Percentiles rank a stretch among this genome's conserved stretches.
Conservation (phyloP, 2,113 vertebrate genomes). For the Tylochromis polylepis region DNA sequence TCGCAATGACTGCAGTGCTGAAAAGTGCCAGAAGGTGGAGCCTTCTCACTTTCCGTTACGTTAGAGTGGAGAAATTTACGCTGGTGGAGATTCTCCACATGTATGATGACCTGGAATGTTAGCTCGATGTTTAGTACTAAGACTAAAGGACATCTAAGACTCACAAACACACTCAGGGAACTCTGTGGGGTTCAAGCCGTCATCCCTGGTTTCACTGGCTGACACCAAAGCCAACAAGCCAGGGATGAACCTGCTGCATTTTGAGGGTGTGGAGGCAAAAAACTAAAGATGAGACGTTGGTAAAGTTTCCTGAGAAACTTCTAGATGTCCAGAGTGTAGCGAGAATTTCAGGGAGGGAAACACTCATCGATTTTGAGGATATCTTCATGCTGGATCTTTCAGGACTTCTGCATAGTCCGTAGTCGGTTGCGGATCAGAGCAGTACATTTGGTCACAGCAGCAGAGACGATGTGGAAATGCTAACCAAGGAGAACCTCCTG, state of each 20-base stretch:
- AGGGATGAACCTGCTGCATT: constrained; percentile 96
- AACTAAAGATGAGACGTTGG: neutral
- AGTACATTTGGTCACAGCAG: constrained; percentile 83
- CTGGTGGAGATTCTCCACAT: neutral
- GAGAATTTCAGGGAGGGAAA: constrained; percentile 69
- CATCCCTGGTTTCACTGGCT: constrained; percentile 89
- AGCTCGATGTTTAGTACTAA: neutral
- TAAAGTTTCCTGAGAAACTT: neutral
- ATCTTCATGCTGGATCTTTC: constrained; percentile 95
- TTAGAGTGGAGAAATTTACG: neutral
- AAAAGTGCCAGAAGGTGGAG: neutral
- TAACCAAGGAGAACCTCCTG: constrained; percentile 81
- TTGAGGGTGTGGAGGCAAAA: constrained; percentile 88
- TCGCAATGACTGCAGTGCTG: neutral
- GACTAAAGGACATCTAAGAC: neutral
- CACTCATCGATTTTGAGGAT: constrained; percentile 91
- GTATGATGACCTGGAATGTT: neutral
- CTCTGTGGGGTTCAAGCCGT: constrained; percentile 93
- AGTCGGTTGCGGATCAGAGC: constrained; percentile 73
- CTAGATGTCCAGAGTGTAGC: neutral
- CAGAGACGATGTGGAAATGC: constrained; percentile 87
- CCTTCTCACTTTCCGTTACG: accelerated
- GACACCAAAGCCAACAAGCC: constrained; percentile 97
- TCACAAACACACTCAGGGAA: constrained; percentile 73
- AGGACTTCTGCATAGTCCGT: constrained; percentile 92